Conservation (phyloP, 2,113 vertebrate genomes). For the Peromyscus polionotus region DNA sequence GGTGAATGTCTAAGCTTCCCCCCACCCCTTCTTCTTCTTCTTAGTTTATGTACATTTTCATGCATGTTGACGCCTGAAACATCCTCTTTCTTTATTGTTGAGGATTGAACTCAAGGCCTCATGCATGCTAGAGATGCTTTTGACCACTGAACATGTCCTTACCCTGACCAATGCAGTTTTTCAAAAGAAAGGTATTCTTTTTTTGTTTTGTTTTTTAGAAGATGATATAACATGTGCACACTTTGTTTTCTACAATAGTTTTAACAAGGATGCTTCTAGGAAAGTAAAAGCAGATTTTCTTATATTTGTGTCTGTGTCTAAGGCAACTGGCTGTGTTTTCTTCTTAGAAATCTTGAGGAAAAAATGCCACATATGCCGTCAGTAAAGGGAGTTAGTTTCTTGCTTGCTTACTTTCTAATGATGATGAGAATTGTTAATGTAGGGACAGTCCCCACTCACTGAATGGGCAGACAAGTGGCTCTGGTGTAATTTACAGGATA, state of each 20-base stretch:
- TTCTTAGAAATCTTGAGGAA: neutral
- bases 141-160: neutral
- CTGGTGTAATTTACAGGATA: neutral
- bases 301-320: neutral
- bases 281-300: conserved; percentile 38
- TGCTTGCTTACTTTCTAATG: neutral
- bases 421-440: neutral
- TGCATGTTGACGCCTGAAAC: neutral
- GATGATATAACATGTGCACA: neutral
- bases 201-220: neutral
- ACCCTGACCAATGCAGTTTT: neutral
- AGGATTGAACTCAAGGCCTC: neutral
- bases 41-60: neutral
- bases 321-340: neutral
- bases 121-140: neutral
- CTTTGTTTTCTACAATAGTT: conserved; percentile 34
- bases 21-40: neutral
- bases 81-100: neutral
- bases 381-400: neutral
- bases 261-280: neutral
- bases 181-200: neutral
- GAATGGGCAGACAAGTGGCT: neutral
- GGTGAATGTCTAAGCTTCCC: accelerated
- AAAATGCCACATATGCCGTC: neutral
- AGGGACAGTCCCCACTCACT: neutral